Evolutionary conservation across 2,113 vertebrate species (phyloP).

Genomic region (Phasianus colchicus): DNA sequence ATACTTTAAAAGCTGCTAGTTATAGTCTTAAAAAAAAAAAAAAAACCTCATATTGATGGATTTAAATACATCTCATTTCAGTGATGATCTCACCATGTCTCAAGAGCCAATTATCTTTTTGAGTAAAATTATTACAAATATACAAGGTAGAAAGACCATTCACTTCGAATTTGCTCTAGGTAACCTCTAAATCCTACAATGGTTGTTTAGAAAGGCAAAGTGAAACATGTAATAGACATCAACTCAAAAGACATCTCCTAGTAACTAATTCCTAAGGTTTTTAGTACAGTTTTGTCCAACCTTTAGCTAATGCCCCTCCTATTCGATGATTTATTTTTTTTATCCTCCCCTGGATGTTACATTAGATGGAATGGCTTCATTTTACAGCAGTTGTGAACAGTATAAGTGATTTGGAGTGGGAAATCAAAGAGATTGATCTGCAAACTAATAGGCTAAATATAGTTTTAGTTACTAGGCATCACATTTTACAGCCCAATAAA

Average conservation of each 20-base stretch:
- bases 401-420: background rate
- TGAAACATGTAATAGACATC: constrained; percentile 19
- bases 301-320: constrained; percentile 38
- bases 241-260: background rate
- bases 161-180: background rate
- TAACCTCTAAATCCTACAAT: background rate
- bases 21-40: background rate
- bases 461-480: background rate
- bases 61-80: background rate
- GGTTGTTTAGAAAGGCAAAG: background rate
- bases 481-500: background rate
- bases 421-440: background rate
- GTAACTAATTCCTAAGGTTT: background rate
- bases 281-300: background rate
- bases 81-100: background rate
- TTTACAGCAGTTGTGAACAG: background rate
- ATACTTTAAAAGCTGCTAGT: too few relatives aligned
- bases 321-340: background rate
- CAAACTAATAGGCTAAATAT: background rate
- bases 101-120: background rate
- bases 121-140: constrained; percentile 3
- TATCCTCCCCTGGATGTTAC: background rate
- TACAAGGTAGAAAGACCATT: background rate
- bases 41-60: background rate
- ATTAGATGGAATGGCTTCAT: background rate